These are phyloP conservation scores for Eolophus roseicapilla DNA, from an alignment of 2,113 vertebrate genomes.

Conservation along the genomic window DNA sequence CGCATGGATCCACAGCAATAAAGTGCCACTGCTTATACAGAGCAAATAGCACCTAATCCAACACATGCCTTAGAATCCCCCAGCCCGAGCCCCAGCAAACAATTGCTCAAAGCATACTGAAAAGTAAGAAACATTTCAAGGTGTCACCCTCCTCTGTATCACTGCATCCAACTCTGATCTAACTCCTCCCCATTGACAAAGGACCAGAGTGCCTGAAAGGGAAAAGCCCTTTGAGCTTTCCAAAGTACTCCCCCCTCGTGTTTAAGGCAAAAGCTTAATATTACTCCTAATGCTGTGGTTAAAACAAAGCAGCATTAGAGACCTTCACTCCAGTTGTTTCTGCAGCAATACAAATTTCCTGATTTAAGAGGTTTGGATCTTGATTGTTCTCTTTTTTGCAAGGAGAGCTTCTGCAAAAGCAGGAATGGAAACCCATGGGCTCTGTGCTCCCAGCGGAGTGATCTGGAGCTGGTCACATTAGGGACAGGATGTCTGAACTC, in stretches of 20 bases:
- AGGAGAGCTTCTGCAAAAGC: not conserved
- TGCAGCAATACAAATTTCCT: not conserved
- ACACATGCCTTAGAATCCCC: not conserved
- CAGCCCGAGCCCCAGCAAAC: not conserved
- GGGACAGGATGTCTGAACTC: not conserved
- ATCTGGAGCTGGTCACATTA: accelerated
- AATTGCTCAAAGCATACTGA: not conserved
- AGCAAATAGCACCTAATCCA: conserved; percentile 33
- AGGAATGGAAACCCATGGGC: not conserved
- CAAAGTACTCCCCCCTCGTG: not conserved
- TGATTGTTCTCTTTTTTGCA: not conserved
- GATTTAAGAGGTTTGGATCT: not conserved
- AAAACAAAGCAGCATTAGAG: not conserved
- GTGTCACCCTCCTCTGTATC: not conserved
- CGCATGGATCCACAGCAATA: conserved; percentile 23
- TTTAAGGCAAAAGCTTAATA: not conserved
- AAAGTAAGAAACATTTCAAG: not conserved
- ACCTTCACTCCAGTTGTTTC: not conserved
- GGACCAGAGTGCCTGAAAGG: not conserved
- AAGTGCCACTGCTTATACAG: conserved; percentile 10
- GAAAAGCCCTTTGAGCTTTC: not conserved
- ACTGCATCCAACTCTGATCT: not conserved
- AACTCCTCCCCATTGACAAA: not conserved
- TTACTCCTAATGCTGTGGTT: not conserved
- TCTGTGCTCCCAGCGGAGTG: not conserved